phyloP scores from a whole-genome alignment of 2,888 invertebrate species.

The Meandrusa payeni region DNA sequence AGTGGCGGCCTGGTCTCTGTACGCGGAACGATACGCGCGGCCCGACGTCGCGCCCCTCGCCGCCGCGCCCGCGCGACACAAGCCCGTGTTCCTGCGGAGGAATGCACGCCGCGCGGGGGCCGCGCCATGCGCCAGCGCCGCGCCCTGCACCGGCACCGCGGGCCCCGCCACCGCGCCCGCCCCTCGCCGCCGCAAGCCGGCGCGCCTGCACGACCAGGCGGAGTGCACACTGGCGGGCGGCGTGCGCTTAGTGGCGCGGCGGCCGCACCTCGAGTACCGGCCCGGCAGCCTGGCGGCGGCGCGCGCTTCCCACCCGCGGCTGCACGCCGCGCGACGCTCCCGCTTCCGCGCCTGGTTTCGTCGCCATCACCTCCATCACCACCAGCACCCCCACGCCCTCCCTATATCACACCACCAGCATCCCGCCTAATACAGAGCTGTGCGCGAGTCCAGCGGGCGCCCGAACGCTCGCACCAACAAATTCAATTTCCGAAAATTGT shows the following conservation, averaged over 20 bases:
- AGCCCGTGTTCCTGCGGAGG: constrained; percentile 56
- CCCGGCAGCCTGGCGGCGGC: constrained; percentile 50
- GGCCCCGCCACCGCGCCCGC: constrained; percentile 25
- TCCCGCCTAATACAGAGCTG: no score
- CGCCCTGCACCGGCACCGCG: constrained; percentile 23
- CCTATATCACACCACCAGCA: no score
- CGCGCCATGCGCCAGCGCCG: constrained; percentile 58
- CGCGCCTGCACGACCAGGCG: constrained; percentile 45
- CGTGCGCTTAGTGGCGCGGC: constrained; percentile 25
- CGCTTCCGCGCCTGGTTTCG: constrained; percentile 52
- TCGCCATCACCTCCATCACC: constrained; percentile 14
- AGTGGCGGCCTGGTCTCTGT: constrained; percentile 55
- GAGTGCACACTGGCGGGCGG: constrained; percentile 43
- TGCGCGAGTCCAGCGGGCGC: no score
- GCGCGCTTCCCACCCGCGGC: constrained; percentile 45
- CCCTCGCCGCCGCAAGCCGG: constrained; percentile 49
- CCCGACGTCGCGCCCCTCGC: constrained; percentile 30
- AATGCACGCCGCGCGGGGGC: constrained; percentile 53
- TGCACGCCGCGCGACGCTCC: constrained; percentile 43
- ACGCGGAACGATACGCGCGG: constrained; percentile 52
- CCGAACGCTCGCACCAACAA: no score
- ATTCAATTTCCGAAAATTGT: no score
- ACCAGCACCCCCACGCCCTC: not conserved
- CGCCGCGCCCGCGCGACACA: constrained; percentile 43
- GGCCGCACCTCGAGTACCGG: not conserved